Evolutionary conservation across 2,113 vertebrate species (phyloP).

Genomic region (Daboia siamensis): DNA sequence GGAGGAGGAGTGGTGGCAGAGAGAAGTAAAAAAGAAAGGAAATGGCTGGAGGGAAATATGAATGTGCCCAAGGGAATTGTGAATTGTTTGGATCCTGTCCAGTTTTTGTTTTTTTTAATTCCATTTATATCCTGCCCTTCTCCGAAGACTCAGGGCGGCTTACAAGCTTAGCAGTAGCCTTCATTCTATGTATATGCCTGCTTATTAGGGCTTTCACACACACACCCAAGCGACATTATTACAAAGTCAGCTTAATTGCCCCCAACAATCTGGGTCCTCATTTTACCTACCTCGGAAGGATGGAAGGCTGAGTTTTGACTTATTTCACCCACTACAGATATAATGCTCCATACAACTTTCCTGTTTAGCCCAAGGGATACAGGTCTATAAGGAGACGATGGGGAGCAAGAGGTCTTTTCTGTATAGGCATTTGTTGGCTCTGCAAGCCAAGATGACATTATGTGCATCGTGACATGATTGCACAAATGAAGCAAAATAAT

Average conservation of each 20-base stretch:
- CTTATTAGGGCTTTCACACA: no score
- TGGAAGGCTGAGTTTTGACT: no score
- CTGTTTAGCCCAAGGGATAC: neutral
- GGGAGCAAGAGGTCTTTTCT: neutral
- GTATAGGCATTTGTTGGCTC: neutral
- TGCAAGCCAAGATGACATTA: neutral
- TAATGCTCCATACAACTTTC: neutral
- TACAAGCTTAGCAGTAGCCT: no score
- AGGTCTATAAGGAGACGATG: neutral
- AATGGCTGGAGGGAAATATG: neutral
- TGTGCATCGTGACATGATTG: neutral
- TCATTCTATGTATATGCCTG: no score
- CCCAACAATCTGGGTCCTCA: no score
- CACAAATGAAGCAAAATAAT: neutral
- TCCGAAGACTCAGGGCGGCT: no score
- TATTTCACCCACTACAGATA: neutral
- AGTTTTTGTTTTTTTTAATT: no score
- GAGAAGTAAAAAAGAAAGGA: no score
- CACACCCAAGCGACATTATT: no score
- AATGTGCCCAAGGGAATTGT: neutral
- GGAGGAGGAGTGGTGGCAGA: neutral
- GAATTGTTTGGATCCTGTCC: neutral
- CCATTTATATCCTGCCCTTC: no score
- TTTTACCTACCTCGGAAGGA: no score
- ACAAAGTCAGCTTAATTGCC: no score